Conservation (phyloP, 53 echinoderm and acorn worm species). For the Glandiceps talaboti region DNA sequence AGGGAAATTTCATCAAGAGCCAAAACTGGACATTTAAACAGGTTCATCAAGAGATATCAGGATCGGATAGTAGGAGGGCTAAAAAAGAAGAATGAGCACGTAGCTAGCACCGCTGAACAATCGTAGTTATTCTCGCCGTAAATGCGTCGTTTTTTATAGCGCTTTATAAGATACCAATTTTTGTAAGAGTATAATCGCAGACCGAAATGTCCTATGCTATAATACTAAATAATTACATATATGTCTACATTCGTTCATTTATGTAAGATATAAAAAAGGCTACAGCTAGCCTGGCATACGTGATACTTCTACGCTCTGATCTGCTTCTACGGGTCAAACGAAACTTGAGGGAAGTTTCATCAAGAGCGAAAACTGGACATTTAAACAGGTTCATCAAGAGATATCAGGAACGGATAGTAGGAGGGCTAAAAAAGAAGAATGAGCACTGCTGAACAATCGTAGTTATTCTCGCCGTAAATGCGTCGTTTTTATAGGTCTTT, state of each 20-base stretch:
- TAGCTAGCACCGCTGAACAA: too few relatives aligned
- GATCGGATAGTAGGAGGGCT: not conserved
- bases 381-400: not conserved
- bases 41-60: not conserved
- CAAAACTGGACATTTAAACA: not conserved
- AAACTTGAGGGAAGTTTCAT: not conserved
- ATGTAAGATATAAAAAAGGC: too few relatives aligned
- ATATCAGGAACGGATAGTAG: not conserved
- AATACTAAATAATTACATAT: too few relatives aligned
- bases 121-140: too few relatives aligned
- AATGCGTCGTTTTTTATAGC: too few relatives aligned
- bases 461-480: not conserved
- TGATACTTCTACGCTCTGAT: not conserved
- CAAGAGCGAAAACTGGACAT: not conserved
- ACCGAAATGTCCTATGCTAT: too few relatives aligned
- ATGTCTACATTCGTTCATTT: too few relatives aligned
- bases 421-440: not conserved
- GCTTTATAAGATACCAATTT: too few relatives aligned
- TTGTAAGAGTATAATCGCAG: too few relatives aligned
- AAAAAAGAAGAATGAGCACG: too few relatives aligned
- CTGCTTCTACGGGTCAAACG: not conserved
- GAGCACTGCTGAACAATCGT: not conserved
- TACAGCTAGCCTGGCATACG: too few relatives aligned
- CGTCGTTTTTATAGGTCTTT: too few relatives aligned
- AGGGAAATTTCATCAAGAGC: not conserved